Percentiles rank a stretch among this genome's conserved stretches.
These are phyloP conservation scores for Nothoprocta pentlandii DNA, from an alignment of 2,113 vertebrate species.

Conservation along the genomic window DNA sequence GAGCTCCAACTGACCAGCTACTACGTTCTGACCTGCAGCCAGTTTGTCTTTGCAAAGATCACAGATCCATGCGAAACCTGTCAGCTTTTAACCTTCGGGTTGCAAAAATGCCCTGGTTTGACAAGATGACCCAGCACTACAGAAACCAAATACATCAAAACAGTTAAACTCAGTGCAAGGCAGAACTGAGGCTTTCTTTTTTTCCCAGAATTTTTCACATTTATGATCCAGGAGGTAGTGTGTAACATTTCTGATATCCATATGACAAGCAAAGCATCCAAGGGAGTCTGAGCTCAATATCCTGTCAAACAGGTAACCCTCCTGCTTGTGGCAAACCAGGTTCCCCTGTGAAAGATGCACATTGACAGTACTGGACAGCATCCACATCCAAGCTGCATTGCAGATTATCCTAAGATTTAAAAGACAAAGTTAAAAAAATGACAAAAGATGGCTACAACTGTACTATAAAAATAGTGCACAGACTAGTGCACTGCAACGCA, in stretches of 20 bases:
- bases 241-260: not conserved
- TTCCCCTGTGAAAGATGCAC: not conserved
- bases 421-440: not conserved
- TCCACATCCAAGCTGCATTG: not conserved
- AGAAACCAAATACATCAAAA: not conserved
- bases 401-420: not conserved
- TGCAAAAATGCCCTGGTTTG: not conserved
- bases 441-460: not conserved
- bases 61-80: not conserved
- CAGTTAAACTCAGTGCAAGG: not conserved
- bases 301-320: not conserved
- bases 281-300: not conserved
- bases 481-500: not conserved
- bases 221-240: not conserved
- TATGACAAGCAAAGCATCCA: not conserved
- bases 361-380: not conserved
- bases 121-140: not conserved
- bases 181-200: not conserved
- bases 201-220: not conserved
- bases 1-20: not conserved
- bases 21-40: not conserved
- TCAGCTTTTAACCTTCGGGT: fast-evolving
- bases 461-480: not conserved
- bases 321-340: not conserved
- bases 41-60: not conserved